Evolutionary conservation across 2,113 vertebrate species (phyloP).

Genomic region (Andinoacara biseriatus): DNA sequence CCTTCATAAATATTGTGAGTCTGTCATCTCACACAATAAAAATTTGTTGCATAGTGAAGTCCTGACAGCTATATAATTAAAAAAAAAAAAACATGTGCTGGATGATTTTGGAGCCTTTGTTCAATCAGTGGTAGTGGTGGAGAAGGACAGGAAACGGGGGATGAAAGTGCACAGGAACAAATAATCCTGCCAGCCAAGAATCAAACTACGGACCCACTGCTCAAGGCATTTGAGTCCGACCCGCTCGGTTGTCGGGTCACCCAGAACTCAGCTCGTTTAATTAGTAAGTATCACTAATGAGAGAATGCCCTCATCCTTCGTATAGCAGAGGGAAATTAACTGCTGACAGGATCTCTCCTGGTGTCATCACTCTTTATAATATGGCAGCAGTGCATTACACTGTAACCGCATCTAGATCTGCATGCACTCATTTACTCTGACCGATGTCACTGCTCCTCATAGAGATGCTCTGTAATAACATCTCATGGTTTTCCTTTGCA

Average conservation of each 20-base stretch:
- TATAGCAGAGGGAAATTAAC: constrained; percentile 47
- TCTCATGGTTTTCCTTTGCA: constrained; percentile 1
- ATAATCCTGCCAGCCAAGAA: not conserved
- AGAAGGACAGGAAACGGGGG: not conserved
- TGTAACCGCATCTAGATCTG: constrained; percentile 2
- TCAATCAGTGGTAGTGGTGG: not conserved
- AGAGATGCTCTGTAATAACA: not conserved
- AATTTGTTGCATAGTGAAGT: not conserved
- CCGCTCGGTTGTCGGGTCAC: not conserved
- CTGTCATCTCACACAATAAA: not conserved
- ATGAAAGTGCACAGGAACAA: not conserved
- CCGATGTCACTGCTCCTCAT: not conserved
- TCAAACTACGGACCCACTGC: not conserved
- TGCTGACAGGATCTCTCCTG: constrained; percentile 19
- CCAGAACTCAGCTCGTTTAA: constrained; percentile 17
- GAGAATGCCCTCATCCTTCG: constrained; percentile 23
- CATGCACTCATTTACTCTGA: not conserved
- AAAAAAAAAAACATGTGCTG: constrained; percentile 19
- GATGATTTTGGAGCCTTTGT: not conserved
- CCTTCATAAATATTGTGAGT: not conserved
- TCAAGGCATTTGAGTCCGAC: not conserved
- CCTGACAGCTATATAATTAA: constrained; percentile 25
- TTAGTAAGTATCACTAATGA: constrained; percentile 45
- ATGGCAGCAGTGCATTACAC: constrained; percentile 9
- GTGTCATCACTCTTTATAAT: constrained; percentile 27